Evolutionary conservation across 2,888 invertebrate genomes (phyloP).

Genomic region (Cloeon dipterum): DNA sequence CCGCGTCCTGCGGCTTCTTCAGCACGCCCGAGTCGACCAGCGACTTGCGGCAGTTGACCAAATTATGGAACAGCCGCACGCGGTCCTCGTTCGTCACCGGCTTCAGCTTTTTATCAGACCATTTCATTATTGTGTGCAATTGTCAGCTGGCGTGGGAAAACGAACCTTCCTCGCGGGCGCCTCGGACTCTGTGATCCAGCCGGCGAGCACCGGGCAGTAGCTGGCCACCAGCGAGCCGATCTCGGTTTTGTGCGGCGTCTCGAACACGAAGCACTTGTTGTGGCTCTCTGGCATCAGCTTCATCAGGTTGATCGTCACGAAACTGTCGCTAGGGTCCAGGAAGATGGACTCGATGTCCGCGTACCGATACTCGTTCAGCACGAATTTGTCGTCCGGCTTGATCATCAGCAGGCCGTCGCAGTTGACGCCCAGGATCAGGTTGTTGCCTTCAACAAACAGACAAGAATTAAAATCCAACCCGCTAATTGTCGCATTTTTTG

Average conservation of each 20-base stretch:
- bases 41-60: constrained; percentile 59
- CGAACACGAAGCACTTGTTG: constrained; percentile 80
- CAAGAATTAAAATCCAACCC: too few relatives aligned
- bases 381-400: constrained; percentile 76
- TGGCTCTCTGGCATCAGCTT: constrained; percentile 39
- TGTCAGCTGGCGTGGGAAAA: too few relatives aligned
- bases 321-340: constrained; percentile 77
- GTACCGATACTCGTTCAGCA: constrained; percentile 76
- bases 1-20: constrained; percentile 58
- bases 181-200: constrained; percentile 56
- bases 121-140: too few relatives aligned
- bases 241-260: constrained; percentile 72
- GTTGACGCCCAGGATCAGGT: constrained; percentile 58
- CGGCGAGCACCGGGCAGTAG: constrained; percentile 66
- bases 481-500: too few relatives aligned
- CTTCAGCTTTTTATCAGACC: constrained; percentile 19
- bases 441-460: constrained; percentile 19
- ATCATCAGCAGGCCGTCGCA: constrained; percentile 79
- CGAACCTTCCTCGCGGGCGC: constrained; percentile 30
- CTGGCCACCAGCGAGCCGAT: constrained; percentile 81
- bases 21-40: constrained; percentile 64
- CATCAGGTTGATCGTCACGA: constrained; percentile 70
- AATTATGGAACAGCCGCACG: constrained; percentile 63
- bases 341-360: constrained; percentile 75
- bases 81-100: constrained; percentile 74